A percentile compares a stretch with the other conserved stretches of the same genome.
phyloP scores from a whole-genome alignment of 30 jellyfish, hydroid and myxozoan species.

The Nemopilema nomurai region DNA sequence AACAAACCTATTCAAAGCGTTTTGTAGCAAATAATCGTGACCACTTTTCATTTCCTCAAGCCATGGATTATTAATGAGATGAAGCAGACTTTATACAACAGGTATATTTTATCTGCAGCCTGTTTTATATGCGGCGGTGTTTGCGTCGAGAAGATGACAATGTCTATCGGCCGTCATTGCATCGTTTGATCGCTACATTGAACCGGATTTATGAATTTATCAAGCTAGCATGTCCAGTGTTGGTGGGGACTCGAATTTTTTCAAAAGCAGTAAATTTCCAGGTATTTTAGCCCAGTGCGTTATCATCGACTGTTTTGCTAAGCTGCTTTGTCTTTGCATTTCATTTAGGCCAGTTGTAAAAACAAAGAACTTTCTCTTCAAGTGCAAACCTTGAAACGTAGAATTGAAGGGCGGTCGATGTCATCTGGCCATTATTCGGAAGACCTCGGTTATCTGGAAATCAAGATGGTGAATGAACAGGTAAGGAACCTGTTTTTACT shows the following conservation, averaged over 20 bases:
- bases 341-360: constrained; percentile 63
- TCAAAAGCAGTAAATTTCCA: constrained; percentile 52
- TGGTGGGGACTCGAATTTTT: not conserved
- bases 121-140: not conserved
- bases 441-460: constrained; percentile 27
- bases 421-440: constrained; percentile 18
- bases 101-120: not conserved
- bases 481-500: not conserved
- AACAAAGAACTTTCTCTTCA: constrained; percentile 86
- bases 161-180: not conserved
- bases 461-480: constrained; percentile 56
- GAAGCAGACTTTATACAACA: constrained; percentile 21
- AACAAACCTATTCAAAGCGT: not conserved
- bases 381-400: constrained; percentile 85
- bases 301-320: not conserved
- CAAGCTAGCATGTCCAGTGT: constrained; percentile 18
- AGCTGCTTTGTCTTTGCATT: not conserved
- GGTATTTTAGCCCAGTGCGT: not conserved
- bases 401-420: constrained; percentile 84
- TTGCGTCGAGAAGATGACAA: not conserved
- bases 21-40: not conserved
- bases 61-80: constrained; percentile 48
- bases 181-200: not conserved
- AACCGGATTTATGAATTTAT: not conserved
- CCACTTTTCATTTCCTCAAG: not conserved